Evolutionary conservation across 2,888 invertebrate species (phyloP).

Genomic region (Lysandra bellargus): DNA sequence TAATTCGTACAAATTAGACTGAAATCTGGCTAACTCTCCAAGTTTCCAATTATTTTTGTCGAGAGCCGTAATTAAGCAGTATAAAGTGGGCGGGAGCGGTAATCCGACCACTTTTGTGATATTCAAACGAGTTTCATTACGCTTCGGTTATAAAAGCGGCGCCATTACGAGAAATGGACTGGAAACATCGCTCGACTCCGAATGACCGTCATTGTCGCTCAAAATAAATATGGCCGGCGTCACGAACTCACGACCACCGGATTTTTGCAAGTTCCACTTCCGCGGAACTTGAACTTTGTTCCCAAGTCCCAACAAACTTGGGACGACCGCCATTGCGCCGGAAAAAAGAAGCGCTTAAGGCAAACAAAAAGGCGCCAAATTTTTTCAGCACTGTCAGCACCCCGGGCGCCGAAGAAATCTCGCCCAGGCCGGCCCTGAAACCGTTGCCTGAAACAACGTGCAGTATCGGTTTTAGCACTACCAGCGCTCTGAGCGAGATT

Average conservation of each 20-base stretch:
- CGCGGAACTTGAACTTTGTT: background rate
- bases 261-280: constrained; percentile 42
- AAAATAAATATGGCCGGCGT: constrained; percentile 46
- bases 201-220: constrained; percentile 69
- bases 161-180: constrained; percentile 76
- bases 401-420: too few relatives aligned
- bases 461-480: too few relatives aligned
- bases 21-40: constrained; percentile 68
- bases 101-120: constrained; percentile 78
- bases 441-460: too few relatives aligned
- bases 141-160: constrained; percentile 74
- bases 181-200: constrained; percentile 72
- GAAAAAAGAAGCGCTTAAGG: too few relatives aligned
- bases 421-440: too few relatives aligned
- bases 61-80: constrained; percentile 75
- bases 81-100: constrained; percentile 72
- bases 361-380: too few relatives aligned
- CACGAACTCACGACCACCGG: constrained; percentile 49
- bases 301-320: background rate
- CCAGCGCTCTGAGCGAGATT: too few relatives aligned
- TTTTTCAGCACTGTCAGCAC: too few relatives aligned
- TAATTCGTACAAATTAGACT: constrained; percentile 51
- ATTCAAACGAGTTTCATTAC: constrained; percentile 79
- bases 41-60: constrained; percentile 77
- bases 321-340: too few relatives aligned